phyloP scores from a whole-genome alignment of 2,113 vertebrate species.

The Pomatostomus ruficeps region DNA sequence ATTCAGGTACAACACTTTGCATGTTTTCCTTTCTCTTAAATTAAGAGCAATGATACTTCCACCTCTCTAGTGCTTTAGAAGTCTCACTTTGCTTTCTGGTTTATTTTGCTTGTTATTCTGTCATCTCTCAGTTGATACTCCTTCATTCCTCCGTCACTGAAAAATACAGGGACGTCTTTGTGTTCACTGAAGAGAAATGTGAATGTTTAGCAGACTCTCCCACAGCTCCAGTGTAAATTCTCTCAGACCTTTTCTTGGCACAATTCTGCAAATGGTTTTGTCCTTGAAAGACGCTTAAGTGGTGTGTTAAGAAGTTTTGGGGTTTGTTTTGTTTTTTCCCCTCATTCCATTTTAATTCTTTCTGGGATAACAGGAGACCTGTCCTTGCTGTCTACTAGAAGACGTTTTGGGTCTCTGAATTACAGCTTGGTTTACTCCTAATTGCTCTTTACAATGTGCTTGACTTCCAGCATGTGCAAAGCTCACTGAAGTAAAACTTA shows the following conservation, averaged over 20 bases:
- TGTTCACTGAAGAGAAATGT: background rate
- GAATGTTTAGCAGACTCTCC: background rate
- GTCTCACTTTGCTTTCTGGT: background rate
- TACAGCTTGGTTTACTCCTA: background rate
- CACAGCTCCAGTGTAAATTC: background rate
- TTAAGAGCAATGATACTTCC: background rate
- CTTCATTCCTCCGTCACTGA: background rate
- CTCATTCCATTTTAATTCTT: background rate
- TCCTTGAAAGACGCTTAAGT: background rate
- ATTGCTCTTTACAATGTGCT: background rate
- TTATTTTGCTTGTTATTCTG: background rate
- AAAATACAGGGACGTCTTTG: background rate
- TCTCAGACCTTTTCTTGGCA: background rate
- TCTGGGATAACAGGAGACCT: background rate
- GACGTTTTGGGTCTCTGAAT: background rate
- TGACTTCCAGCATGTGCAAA: background rate
- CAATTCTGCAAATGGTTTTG: background rate
- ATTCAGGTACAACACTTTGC: slow-evolving; percentile 70
- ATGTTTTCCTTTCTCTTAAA: background rate
- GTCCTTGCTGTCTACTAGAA: background rate
- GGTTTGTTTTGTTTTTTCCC: background rate
- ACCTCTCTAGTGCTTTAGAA: background rate
- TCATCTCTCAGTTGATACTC: background rate
- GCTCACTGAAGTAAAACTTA: background rate
- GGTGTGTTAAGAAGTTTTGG: background rate